These are phyloP conservation scores for Apistogramma diplotaenia DNA, from an alignment of 2,113 vertebrate genomes.

Conservation along the genomic window DNA sequence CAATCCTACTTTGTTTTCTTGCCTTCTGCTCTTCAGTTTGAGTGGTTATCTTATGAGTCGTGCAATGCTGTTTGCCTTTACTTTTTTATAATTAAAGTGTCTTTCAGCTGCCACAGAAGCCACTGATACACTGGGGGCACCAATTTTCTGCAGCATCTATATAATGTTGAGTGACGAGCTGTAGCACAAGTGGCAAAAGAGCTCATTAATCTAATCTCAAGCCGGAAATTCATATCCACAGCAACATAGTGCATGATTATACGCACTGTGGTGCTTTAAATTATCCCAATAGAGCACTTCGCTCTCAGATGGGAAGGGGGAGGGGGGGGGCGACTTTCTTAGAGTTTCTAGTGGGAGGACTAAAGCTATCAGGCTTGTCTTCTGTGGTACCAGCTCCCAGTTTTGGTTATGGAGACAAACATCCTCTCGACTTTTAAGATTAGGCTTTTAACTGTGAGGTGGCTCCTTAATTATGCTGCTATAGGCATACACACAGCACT, in stretches of 20 bases:
- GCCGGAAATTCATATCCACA: background rate
- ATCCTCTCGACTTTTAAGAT: background rate
- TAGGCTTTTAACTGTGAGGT: background rate
- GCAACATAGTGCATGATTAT: background rate
- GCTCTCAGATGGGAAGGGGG: background rate
- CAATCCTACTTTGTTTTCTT: no score
- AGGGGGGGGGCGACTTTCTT: background rate
- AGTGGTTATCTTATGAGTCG: background rate
- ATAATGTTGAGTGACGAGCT: background rate
- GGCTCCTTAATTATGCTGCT: background rate
- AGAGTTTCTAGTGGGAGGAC: background rate
- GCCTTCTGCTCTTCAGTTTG: background rate
- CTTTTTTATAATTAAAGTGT: background rate
- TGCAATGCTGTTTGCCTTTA: background rate
- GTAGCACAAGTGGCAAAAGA: conserved; percentile 6
- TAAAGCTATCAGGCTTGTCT: background rate
- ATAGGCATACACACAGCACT: background rate
- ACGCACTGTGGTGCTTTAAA: background rate
- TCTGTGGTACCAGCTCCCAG: background rate
- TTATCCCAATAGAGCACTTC: background rate
- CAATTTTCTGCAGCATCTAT: background rate
- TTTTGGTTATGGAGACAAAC: background rate
- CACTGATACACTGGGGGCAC: background rate
- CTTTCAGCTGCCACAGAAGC: background rate
- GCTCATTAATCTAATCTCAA: conserved; percentile 8